phyloP scores from a whole-genome alignment of 2,113 vertebrate species.

The Fregata magnificens region DNA sequence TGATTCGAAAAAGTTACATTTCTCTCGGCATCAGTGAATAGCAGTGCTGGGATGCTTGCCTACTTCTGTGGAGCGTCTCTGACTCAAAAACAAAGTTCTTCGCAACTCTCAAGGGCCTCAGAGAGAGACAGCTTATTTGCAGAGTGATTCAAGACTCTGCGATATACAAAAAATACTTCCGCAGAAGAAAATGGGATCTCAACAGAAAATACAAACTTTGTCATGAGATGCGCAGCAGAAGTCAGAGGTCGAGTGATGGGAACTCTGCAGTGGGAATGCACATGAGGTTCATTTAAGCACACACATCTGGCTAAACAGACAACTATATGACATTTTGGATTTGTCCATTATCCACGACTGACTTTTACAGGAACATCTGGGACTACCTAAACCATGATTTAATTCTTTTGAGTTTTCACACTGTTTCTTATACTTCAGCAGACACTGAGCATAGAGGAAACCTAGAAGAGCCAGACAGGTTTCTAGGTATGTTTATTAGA shows the following conservation, averaged over 20 bases:
- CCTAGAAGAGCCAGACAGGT: neutral
- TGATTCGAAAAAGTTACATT: accelerated
- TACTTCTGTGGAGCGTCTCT: accelerated
- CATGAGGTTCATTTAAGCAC: accelerated
- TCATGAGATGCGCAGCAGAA: too few species aligned
- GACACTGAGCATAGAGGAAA: neutral
- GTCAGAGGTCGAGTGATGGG: accelerated
- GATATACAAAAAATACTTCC: neutral
- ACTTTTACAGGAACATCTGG: neutral
- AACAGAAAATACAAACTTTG: too few species aligned
- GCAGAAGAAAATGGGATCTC: accelerated
- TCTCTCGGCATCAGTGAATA: accelerated
- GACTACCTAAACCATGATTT: neutral
- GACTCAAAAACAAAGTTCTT: neutral
- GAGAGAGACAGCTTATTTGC: neutral
- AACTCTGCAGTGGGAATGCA: accelerated
- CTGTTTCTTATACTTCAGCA: neutral
- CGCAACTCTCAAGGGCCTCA: accelerated
- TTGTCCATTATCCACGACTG: neutral
- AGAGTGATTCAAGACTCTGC: too few species aligned
- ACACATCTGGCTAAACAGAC: accelerated
- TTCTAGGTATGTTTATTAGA: slow-evolving; percentile 75
- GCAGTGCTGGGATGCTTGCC: accelerated
- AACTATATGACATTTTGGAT: accelerated
- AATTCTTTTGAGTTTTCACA: neutral